These are phyloP conservation scores for Cyanoramphus novaezelandiae DNA, from an alignment of 2,113 vertebrate genomes.

Conservation along the genomic window DNA sequence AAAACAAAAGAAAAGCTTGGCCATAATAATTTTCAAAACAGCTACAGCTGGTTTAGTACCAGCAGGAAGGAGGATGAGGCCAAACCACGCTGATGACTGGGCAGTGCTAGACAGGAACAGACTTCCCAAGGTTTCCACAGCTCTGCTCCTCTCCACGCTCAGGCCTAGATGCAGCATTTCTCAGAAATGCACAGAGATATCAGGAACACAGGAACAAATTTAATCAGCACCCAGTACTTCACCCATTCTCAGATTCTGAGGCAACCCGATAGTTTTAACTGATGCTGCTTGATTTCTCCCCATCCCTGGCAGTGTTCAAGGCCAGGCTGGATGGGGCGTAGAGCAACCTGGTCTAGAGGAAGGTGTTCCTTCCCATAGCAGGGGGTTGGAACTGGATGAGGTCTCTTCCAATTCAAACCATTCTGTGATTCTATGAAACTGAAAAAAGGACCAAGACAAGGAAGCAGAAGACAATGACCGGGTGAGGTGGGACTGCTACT, in stretches of 20 bases:
- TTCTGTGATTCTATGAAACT: not conserved
- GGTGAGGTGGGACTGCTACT: not conserved
- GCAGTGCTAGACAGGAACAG: not conserved
- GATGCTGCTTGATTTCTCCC: not conserved
- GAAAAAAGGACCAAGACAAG: not conserved
- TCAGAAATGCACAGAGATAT: not conserved
- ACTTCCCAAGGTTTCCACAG: not conserved
- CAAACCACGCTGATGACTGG: not conserved
- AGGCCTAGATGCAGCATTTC: not conserved
- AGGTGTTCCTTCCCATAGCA: not conserved
- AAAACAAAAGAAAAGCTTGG: not conserved
- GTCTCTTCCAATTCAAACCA: not conserved
- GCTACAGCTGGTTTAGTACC: not conserved
- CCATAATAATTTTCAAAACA: not conserved
- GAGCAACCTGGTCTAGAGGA: not conserved
- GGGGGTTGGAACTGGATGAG: not conserved
- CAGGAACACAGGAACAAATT: not conserved
- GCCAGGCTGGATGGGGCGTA: too few relatives aligned
- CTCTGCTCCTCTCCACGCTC: not conserved
- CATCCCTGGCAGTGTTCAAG: not conserved
- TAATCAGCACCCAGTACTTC: not conserved
- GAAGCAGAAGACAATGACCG: not conserved
- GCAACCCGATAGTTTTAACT: not conserved
- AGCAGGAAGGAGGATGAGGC: not conserved
- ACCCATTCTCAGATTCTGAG: not conserved